Evolutionary conservation across 2,797 vertebrate species (phyloP).

Genomic region (Dendrocincla fuliginosa): DNA sequence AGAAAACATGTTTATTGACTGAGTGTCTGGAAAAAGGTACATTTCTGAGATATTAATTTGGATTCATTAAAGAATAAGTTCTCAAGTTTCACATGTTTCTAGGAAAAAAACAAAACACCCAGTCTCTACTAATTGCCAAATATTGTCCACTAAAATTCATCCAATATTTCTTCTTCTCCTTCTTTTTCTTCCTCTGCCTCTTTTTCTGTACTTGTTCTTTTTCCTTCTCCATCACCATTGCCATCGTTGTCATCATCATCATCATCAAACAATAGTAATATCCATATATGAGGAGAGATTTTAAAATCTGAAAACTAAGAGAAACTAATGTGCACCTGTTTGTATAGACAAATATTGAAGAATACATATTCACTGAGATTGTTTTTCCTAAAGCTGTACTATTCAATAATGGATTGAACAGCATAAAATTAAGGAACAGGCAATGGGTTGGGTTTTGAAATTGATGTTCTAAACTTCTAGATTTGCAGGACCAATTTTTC

Average conservation of each 20-base stretch:
- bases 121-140: neutral
- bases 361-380: neutral
- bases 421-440: neutral
- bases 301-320: neutral
- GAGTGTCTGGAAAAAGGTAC: neutral
- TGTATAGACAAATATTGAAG: neutral
- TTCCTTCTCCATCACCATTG: neutral
- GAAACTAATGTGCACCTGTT: neutral
- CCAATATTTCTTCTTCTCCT: neutral
- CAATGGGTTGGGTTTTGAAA: neutral
- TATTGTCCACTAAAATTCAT: neutral
- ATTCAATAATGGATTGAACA: neutral
- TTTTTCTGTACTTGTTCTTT: neutral
- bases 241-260: neutral
- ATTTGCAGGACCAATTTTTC: neutral
- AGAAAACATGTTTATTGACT: neutral
- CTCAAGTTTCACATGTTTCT: neutral
- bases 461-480: neutral
- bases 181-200: too few species aligned
- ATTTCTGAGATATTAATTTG: neutral
- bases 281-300: neutral
- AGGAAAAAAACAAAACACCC: rapidly evolving
- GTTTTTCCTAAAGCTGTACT: neutral
- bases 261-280: neutral
- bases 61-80: neutral